Percentiles rank a stretch among this genome's conserved stretches.
phyloP scores from a whole-genome alignment of 2,888 invertebrate genomes.

The Cyrtodaria siliqua region DNA sequence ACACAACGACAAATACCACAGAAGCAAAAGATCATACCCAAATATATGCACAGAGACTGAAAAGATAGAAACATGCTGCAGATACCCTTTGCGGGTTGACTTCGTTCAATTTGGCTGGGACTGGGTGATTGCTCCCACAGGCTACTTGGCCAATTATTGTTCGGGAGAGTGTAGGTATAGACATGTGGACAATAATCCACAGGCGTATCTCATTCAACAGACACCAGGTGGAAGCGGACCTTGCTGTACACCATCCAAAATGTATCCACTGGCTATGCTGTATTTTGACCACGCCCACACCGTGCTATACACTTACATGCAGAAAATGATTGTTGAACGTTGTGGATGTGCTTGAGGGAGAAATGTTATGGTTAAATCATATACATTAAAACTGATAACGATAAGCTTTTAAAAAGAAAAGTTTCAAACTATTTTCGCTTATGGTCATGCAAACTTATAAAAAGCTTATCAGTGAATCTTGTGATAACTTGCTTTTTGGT shows the following conservation, averaged over 20 bases:
- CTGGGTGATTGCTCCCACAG: constrained; percentile 98
- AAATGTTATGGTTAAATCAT: background rate
- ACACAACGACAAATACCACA: constrained; percentile 46
- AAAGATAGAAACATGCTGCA: constrained; percentile 95
- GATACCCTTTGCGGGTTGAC: constrained; percentile 96
- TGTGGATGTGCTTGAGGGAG: constrained; percentile 73
- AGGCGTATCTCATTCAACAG: constrained; percentile 95
- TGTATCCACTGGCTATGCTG: constrained; percentile 94
- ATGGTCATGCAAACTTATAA: too few relatives aligned
- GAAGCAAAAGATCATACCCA: constrained; percentile 90
- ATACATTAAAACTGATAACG: background rate
- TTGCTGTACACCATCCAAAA: constrained; percentile 96
- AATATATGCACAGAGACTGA: constrained; percentile 94
- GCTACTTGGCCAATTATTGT: constrained; percentile 98
- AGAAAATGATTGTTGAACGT: constrained; percentile 77
- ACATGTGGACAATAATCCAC: constrained; percentile 94
- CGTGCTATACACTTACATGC: constrained; percentile 87
- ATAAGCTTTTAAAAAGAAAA: background rate
- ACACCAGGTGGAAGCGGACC: constrained; percentile 90
- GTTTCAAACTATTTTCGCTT: background rate
- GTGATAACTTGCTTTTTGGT: constrained; percentile 35
- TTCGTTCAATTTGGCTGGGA: constrained; percentile 99
- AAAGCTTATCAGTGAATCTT: constrained; percentile 4
- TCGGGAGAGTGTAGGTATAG: constrained; percentile 97
- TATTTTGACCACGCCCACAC: constrained; percentile 94